Conservation (phyloP, 2,113 vertebrate genomes). For the Hystrix brachyura region DNA sequence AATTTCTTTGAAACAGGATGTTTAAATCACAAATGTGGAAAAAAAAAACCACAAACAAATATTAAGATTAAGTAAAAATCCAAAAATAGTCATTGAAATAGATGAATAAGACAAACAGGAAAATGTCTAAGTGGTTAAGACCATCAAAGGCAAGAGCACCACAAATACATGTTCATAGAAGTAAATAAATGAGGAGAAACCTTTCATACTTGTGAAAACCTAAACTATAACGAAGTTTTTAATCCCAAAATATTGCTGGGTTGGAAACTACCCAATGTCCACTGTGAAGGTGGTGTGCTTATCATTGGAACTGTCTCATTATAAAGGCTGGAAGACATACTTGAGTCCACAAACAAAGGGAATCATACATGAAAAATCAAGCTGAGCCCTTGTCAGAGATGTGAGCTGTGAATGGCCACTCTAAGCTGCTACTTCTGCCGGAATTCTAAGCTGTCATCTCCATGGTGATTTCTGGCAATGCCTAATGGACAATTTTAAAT, state of each 20-base stretch:
- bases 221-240: background rate
- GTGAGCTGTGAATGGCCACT: background rate
- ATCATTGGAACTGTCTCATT: background rate
- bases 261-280: background rate
- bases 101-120: background rate
- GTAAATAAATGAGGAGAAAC: background rate
- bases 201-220: background rate
- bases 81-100: background rate
- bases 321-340: background rate
- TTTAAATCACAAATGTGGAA: background rate
- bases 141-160: background rate
- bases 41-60: background rate
- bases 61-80: background rate
- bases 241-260: background rate
- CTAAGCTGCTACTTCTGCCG: background rate
- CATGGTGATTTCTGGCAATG: conserved; percentile 24
- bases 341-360: background rate
- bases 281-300: background rate
- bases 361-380: background rate
- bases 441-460: background rate
- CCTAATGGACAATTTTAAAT: background rate
- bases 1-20: background rate
- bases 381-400: background rate
- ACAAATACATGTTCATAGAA: background rate
- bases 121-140: conserved; percentile 24